A percentile compares a stretch with the other conserved stretches of the same genome.
Conservation (phyloP, 2,888 invertebrate species). For the Plusia festucae region DNA sequence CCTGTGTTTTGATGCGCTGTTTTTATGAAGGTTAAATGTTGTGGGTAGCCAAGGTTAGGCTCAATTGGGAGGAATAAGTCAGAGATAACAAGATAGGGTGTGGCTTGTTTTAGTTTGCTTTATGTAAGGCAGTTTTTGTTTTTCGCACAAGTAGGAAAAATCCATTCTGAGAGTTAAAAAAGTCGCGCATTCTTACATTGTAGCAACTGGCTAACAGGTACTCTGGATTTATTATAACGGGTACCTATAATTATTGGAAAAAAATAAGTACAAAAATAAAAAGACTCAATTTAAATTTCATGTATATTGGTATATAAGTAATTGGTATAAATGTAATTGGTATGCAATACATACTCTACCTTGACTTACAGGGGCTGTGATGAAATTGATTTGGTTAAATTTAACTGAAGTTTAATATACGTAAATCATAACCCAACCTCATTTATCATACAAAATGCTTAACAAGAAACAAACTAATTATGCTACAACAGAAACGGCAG, state of each 20-base stretch:
- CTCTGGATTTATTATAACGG: too few species aligned
- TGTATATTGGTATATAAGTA: too few species aligned
- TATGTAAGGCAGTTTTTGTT: neutral
- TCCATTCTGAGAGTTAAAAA: neutral
- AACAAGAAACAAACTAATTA: constrained; percentile 4
- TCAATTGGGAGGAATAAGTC: constrained; percentile 6
- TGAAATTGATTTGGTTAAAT: too few species aligned
- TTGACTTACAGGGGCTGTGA: too few species aligned
- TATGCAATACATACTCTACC: too few species aligned
- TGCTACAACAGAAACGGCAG: constrained; percentile 1
- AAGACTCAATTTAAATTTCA: too few species aligned
- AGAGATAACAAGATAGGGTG: constrained; percentile 14
- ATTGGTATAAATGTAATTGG: too few species aligned
- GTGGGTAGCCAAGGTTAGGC: constrained; percentile 3
- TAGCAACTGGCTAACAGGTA: too few species aligned
- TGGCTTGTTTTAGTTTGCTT: neutral
- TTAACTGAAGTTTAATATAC: neutral
- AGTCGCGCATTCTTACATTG: too few species aligned
- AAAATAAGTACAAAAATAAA: too few species aligned
- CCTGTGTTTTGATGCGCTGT: constrained; percentile 21
- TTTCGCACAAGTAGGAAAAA: neutral
- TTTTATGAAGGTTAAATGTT: constrained; percentile 11
- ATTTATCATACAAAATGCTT: neutral
- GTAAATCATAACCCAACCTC: neutral
- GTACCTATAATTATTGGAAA: too few species aligned